A percentile compares a stretch with the other conserved stretches of the same genome.
phyloP scores from a whole-genome alignment of 2,888 invertebrate species.

The Drosophila tanythrix region DNA sequence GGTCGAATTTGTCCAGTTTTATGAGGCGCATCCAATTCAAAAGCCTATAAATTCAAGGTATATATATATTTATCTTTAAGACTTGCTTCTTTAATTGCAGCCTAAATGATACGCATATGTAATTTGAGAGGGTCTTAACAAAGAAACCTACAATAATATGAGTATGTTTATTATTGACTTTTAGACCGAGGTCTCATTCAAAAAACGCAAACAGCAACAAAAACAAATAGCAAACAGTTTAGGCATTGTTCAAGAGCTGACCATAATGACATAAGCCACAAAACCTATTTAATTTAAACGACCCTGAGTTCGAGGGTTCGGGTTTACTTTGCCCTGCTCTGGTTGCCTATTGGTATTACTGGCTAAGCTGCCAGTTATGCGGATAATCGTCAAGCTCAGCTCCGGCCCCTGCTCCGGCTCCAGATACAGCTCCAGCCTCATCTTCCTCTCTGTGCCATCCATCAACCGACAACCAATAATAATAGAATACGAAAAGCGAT shows the following conservation, averaged over 20 bases:
- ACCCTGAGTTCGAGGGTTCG: conserved; percentile 61
- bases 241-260: conserved; percentile 52
- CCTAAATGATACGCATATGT: conserved; percentile 11
- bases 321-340: conserved; percentile 10
- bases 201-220: conserved; percentile 31
- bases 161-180: conserved; percentile 45
- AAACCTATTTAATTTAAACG: conserved; percentile 69
- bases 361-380: conserved; percentile 31
- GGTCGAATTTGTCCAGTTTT: conserved; percentile 66
- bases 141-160: conserved; percentile 5
- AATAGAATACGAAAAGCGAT: conserved; percentile 64
- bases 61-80: conserved; percentile 3
- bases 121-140: conserved; percentile 32
- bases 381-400: conserved; percentile 34
- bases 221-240: conserved; percentile 45
- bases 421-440: conserved; percentile 7
- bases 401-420: conserved; percentile 5
- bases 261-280: conserved; percentile 72
- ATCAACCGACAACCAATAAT: conserved; percentile 63
- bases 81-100: conserved; percentile 37
- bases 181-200: conserved; percentile 63
- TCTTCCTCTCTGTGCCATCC: conserved; percentile 43
- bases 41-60: conserved; percentile 28
- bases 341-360: conserved; percentile 14
- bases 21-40: conserved; percentile 45